Percentiles rank a stretch among this genome's conserved stretches.
These are phyloP conservation scores for Drosophila kanapiae DNA, from an alignment of 1,140 invertebrate species.

Conservation along the genomic window DNA sequence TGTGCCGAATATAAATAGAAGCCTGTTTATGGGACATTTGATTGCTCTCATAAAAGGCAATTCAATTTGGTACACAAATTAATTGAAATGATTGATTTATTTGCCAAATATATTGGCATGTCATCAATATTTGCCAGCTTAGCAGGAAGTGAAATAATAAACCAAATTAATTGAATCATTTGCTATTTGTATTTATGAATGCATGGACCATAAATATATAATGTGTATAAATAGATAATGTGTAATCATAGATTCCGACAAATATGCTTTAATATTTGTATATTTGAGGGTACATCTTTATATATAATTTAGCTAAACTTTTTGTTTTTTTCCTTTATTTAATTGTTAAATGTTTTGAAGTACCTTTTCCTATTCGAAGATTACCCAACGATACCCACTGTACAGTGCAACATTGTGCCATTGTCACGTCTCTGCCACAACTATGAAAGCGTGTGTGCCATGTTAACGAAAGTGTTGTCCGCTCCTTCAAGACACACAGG, in stretches of 20 bases:
- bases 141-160: conserved; percentile 16
- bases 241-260: not conserved
- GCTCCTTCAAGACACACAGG: conserved; percentile 5
- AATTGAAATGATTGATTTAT: conserved; percentile 33
- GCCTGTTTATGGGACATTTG: conserved; percentile 14
- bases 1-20: conserved; percentile 25
- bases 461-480: conserved; percentile 62
- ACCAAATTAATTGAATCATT: not conserved
- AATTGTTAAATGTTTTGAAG: no score
- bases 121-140: conserved; percentile 7
- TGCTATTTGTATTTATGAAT: not conserved
- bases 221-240: not conserved
- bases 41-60: conserved; percentile 25
- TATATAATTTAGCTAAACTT: not conserved
- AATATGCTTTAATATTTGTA: not conserved
- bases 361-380: no score
- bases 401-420: conserved; percentile 32
- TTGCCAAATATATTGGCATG: not conserved
- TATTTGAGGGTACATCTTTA: not conserved
- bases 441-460: conserved; percentile 49
- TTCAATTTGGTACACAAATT: conserved; percentile 19
- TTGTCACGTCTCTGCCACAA: conserved; percentile 50
- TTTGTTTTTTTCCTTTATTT: no score
- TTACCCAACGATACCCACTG: conserved; percentile 3
- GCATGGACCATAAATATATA: not conserved